Evolutionary conservation across 2,113 vertebrate species (phyloP).

Genomic region (Tor tambroides): DNA sequence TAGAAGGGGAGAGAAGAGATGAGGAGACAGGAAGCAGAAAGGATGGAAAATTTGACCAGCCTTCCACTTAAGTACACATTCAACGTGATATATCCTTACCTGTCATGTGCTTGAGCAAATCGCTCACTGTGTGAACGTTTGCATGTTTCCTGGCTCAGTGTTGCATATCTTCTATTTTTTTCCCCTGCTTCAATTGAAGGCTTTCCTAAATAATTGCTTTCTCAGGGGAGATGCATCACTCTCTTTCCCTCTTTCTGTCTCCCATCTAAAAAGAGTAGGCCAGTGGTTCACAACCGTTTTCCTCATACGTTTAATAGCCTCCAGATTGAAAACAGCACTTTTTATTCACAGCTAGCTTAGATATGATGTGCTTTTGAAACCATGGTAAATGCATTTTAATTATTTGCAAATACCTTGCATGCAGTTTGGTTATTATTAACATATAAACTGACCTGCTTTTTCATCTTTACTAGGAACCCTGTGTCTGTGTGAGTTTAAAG

Average conservation of each 20-base stretch:
- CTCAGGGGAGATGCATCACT: not conserved
- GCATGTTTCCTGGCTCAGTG: not conserved
- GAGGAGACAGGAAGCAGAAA: not conserved
- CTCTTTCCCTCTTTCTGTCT: not conserved
- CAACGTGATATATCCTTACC: not conserved
- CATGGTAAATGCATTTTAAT: not conserved
- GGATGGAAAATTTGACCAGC: not conserved
- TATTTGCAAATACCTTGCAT: not conserved
- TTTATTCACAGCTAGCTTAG: not conserved
- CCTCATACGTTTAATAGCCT: not conserved
- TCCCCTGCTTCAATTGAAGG: not conserved
- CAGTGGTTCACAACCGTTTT: not conserved
- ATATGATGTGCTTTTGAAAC: not conserved
- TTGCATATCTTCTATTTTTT: not conserved
- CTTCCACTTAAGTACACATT: not conserved
- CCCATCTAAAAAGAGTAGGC: not conserved
- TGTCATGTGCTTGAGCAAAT: conserved; percentile 12
- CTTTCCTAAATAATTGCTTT: conserved; percentile 14
- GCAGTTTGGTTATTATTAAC: not conserved
- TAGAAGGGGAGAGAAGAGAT: not conserved
- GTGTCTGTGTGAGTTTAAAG: not conserved
- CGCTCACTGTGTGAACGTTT: not conserved
- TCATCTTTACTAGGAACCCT: not conserved
- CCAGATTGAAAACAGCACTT: not conserved
- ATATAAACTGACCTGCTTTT: not conserved